phyloP scores from a whole-genome alignment of 1,140 invertebrate genomes.

The Macrostomum lignano region DNA sequence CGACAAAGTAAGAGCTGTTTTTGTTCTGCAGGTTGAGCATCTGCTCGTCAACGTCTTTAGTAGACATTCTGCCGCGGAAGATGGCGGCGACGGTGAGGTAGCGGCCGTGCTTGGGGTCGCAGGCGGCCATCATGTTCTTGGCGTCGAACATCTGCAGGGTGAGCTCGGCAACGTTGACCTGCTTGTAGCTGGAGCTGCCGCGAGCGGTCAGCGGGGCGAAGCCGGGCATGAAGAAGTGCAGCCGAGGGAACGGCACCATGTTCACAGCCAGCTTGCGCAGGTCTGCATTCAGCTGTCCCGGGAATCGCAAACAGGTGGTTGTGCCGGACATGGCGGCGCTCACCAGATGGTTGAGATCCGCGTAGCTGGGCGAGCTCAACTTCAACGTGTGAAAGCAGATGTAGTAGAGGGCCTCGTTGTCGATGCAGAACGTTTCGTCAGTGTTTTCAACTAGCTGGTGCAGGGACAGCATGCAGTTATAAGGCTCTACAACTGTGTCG shows the following conservation, averaged over 20 bases:
- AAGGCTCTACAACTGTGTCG: conserved; percentile 26
- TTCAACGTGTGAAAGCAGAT: conserved; percentile 64
- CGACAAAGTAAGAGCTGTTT: conserved; percentile 26
- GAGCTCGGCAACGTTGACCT: conserved; percentile 27
- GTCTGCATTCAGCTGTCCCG: conserved; percentile 45
- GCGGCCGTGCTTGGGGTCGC: conserved; percentile 35
- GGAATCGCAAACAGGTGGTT: conserved; percentile 47
- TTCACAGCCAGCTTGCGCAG: conserved; percentile 51
- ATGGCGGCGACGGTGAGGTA: conserved; percentile 37
- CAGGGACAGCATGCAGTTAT: conserved; percentile 25
- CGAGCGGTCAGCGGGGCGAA: conserved; percentile 38
- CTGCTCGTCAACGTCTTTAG: conserved; percentile 44
- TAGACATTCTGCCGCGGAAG: conserved; percentile 26
- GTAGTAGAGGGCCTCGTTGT: conserved; percentile 51
- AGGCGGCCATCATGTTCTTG: conserved; percentile 32
- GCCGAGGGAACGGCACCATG: conserved; percentile 42
- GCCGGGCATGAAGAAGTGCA: conserved; percentile 51
- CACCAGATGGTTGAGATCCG: conserved; percentile 34
- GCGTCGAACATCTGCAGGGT: conserved; percentile 37
- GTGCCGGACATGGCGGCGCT: conserved; percentile 45
- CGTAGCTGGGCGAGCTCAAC: conserved; percentile 35
- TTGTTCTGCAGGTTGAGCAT: conserved; percentile 46
- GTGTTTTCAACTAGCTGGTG: conserved; percentile 26
- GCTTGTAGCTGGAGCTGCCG: conserved; percentile 28
- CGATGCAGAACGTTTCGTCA: conserved; percentile 29